phyloP scores from a whole-genome alignment of 2,888 invertebrate species.

The Microchrysa polita region DNA sequence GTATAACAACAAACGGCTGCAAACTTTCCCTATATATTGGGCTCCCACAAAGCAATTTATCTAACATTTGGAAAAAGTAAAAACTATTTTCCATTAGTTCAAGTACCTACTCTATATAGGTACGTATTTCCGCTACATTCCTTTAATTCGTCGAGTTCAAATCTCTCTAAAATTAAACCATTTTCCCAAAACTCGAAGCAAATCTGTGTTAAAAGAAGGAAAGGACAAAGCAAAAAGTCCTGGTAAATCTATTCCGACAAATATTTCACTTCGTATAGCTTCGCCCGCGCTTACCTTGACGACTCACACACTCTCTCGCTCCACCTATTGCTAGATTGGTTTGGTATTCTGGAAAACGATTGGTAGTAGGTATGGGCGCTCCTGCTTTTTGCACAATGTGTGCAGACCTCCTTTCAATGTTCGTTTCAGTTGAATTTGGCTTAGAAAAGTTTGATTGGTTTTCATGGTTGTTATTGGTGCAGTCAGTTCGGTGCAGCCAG shows the following conservation, averaged over 20 bases:
- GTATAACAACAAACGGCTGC: too few species aligned
- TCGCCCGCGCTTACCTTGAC: neutral
- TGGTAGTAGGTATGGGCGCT: too few species aligned
- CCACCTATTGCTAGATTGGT: too few species aligned
- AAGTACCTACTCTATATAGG: too few species aligned
- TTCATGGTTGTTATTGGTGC: neutral
- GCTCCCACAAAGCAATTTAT: too few species aligned
- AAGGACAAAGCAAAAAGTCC: neutral
- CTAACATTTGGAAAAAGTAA: too few species aligned
- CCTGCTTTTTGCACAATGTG: neutral
- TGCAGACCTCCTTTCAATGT: neutral
- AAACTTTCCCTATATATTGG: too few species aligned
- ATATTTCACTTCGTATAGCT: neutral
- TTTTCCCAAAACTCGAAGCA: neutral
- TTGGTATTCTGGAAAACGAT: too few species aligned
- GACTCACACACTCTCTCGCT: neutral
- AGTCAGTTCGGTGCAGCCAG: too few species aligned
- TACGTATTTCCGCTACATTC: conserved; percentile 1
- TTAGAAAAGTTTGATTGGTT: conserved; percentile 36
- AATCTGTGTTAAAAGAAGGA: too few species aligned
- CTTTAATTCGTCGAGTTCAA: neutral
- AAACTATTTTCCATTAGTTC: too few species aligned
- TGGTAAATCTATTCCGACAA: neutral
- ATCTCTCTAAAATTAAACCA: neutral
- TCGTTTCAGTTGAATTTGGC: neutral